phyloP scores from a whole-genome alignment of 2,113 vertebrate genomes.

The Oreochromis niloticus region DNA sequence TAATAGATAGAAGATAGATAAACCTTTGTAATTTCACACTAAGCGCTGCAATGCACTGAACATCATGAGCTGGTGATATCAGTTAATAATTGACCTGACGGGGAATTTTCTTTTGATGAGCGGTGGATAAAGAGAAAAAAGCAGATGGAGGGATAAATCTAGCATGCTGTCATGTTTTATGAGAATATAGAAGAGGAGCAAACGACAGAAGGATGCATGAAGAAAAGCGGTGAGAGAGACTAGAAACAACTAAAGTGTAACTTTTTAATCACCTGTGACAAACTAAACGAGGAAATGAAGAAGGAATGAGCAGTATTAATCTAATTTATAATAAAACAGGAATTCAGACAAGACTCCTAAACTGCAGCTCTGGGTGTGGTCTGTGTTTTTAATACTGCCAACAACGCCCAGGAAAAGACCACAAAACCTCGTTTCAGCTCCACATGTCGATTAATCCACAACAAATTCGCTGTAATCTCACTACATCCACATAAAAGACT shows the following conservation, averaged over 20 bases:
- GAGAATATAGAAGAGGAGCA: not conserved
- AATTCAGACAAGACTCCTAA: not conserved
- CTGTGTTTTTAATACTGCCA: not conserved
- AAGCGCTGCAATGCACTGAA: not conserved
- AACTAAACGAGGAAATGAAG: not conserved
- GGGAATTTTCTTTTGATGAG: not conserved
- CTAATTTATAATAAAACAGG: not conserved
- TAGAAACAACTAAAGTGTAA: not conserved
- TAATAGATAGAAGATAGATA: fast-evolving
- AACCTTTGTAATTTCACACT: not conserved
- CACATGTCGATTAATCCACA: not conserved
- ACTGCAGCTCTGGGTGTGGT: not conserved
- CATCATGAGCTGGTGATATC: not conserved
- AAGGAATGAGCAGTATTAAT: not conserved
- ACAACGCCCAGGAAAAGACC: not conserved
- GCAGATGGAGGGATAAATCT: not conserved
- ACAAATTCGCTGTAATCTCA: not conserved
- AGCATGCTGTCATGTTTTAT: conserved; percentile 5
- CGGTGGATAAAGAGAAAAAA: not conserved
- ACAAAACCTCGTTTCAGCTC: not conserved
- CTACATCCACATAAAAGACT: not conserved
- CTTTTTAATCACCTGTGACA: not conserved
- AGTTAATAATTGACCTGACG: not conserved
- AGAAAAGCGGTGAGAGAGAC: not conserved
- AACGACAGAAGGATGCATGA: not conserved